A percentile compares a stretch with the other conserved stretches of the same genome.
These are phyloP conservation scores for Anoncus sp. DNA, from an alignment of 2,888 invertebrate species.

Conservation along the genomic window DNA sequence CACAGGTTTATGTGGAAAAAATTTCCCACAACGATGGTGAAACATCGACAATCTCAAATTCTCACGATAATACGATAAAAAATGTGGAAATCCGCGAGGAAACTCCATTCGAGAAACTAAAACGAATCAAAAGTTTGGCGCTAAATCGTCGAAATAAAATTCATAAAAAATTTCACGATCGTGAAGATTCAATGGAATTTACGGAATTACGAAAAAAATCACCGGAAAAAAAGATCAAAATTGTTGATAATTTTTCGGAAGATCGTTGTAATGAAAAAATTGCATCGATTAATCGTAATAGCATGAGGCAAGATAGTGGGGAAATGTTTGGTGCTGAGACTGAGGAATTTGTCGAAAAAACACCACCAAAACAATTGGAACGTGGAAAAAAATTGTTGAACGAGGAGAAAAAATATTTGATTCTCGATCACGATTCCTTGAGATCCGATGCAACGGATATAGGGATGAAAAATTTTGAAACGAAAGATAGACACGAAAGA, in stretches of 20 bases:
- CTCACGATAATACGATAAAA: slow-evolving; percentile 1
- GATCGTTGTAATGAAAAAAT: neutral
- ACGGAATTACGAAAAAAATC: neutral
- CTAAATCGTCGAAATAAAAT: slow-evolving; percentile 22
- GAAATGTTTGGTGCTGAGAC: neutral
- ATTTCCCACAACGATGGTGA: neutral
- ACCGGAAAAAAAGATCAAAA: neutral
- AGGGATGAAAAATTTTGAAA: neutral
- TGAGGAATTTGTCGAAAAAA: slow-evolving; percentile 8
- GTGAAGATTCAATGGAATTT: neutral
- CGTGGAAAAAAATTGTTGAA: neutral
- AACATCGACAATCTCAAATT: neutral
- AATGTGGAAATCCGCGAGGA: neutral
- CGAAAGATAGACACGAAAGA: neutral
- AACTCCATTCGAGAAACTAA: slow-evolving; percentile 11
- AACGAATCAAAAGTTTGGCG: slow-evolving; percentile 26
- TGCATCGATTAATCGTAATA: neutral
- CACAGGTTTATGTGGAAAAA: neutral
- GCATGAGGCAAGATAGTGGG: no score
- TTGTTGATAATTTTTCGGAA: neutral
- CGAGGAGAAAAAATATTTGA: neutral
- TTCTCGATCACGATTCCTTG: neutral
- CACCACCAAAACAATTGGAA: slow-evolving; percentile 6
- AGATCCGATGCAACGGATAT: neutral
- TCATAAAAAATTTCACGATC: neutral